Conservation (phyloP, 2,888 invertebrate genomes). For the Lasius fuliginosus region DNA sequence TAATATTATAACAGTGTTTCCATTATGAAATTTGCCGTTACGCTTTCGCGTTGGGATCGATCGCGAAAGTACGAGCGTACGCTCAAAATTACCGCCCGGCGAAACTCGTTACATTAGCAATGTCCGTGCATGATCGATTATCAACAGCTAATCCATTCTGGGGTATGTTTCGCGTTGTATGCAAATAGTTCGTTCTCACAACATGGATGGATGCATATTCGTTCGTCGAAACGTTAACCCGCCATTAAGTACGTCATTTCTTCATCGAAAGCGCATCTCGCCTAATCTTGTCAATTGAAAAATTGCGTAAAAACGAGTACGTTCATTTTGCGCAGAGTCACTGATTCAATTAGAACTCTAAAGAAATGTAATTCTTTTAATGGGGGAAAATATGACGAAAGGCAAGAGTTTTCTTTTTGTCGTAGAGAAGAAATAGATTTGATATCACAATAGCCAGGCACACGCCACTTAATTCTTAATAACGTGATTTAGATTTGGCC, state of each 20-base stretch:
- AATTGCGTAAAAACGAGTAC: not conserved
- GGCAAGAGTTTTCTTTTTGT: not conserved
- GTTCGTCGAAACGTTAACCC: conserved; percentile 18
- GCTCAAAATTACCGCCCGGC: conserved; percentile 44
- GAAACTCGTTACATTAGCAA: conserved; percentile 68
- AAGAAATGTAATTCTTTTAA: not conserved
- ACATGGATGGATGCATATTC: conserved; percentile 26
- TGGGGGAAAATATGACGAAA: not conserved
- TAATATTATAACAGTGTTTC: conserved; percentile 50
- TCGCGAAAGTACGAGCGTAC: conserved; percentile 67
- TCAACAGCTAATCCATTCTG: conserved; percentile 60
- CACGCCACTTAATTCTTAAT: conserved; percentile 18
- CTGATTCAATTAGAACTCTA: not conserved
- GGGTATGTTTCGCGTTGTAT: conserved; percentile 42
- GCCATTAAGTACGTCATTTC: conserved; percentile 16
- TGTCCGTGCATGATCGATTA: conserved; percentile 61
- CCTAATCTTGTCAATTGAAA: not conserved
- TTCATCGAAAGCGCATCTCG: conserved; percentile 1
- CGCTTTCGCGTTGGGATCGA: conserved; percentile 59
- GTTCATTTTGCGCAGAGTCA: not conserved
- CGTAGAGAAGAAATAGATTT: conserved; percentile 4
- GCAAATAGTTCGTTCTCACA: conserved; percentile 52
- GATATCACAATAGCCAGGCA: not conserved
- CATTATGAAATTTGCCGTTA: conserved; percentile 53
- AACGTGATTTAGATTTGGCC: conserved; percentile 4